Conservation (phyloP, 2,888 invertebrate species). For the Tetropium fuscum region DNA sequence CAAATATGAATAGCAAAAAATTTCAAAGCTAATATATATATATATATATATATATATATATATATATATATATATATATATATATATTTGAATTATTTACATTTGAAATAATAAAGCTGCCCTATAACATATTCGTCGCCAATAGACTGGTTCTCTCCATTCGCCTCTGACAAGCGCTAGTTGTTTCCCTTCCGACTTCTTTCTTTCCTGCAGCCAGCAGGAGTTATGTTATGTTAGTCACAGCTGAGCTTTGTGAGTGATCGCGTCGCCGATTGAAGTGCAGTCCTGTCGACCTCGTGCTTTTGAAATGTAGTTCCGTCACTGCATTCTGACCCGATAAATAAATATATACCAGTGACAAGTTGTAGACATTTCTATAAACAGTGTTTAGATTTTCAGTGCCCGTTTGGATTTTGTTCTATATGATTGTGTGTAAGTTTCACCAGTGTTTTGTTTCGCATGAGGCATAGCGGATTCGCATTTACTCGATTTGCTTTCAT, state of each 20-base stretch:
- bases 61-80: too few species aligned
- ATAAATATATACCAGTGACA: conserved; percentile 14
- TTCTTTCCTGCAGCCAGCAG: conserved; percentile 26
- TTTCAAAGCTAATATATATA: too few species aligned
- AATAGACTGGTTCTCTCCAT: conserved; percentile 5
- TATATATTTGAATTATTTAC: too few species aligned
- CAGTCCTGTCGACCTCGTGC: conserved; percentile 41
- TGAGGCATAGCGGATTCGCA: conserved; percentile 36
- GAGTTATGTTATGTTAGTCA: conserved; percentile 29
- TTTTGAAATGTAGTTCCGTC: conserved; percentile 45
- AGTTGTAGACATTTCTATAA: conserved; percentile 27
- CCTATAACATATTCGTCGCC: not conserved
- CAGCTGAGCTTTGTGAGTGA: conserved; percentile 27
- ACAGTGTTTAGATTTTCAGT: conserved; percentile 5
- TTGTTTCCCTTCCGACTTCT: conserved; percentile 26
- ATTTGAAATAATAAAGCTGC: too few species aligned
- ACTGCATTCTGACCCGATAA: too few species aligned
- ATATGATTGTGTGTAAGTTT: conserved; percentile 27
- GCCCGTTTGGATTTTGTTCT: conserved; percentile 15
- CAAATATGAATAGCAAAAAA: too few species aligned
- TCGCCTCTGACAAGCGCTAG: conserved; percentile 28
- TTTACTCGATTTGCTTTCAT: conserved; percentile 34
- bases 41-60: too few species aligned
- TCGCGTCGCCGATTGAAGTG: conserved; percentile 26
- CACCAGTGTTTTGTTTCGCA: conserved; percentile 16